These are phyloP conservation scores for Notodonta ziczac DNA, from an alignment of 2,888 invertebrate genomes.

Conservation along the genomic window DNA sequence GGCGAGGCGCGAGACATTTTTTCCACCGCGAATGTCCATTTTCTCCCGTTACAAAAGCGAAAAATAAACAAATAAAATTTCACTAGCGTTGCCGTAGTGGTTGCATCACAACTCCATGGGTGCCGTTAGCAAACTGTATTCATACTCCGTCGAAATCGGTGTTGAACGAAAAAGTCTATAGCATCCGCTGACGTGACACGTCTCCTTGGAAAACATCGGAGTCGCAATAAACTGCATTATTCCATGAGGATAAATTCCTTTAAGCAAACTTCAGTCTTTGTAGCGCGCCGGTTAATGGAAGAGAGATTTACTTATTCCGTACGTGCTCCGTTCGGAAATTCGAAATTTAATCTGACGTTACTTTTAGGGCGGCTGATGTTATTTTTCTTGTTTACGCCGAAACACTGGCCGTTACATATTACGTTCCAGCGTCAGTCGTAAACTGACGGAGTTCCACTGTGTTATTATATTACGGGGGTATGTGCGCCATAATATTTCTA, in stretches of 20 bases:
- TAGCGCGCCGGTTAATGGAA: constrained; percentile 42
- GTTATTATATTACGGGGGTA: constrained; percentile 39
- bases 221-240: constrained; percentile 47
- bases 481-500: constrained; percentile 43
- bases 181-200: constrained; percentile 14
- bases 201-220: constrained; percentile 35
- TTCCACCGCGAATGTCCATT: constrained; percentile 26
- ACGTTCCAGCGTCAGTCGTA: constrained; percentile 36
- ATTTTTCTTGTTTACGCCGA: constrained; percentile 34
- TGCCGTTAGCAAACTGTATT: constrained; percentile 20
- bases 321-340: constrained; percentile 35
- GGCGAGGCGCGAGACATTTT: constrained; percentile 24
- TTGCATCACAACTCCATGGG: constrained; percentile 14
- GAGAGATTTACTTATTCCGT: constrained; percentile 41
- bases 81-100: constrained; percentile 20
- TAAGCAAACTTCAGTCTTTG: constrained; percentile 38
- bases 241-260: constrained; percentile 44
- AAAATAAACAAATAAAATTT: constrained; percentile 29
- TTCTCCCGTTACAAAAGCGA: constrained; percentile 19
- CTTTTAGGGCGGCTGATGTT: constrained; percentile 18
- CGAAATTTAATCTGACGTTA: constrained; percentile 31
- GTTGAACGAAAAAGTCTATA: constrained; percentile 22
- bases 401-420: constrained; percentile 37
- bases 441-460: constrained; percentile 39
- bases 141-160: constrained; percentile 28